Percentiles rank a stretch among this genome's conserved stretches.
Evolutionary conservation across 2,888 invertebrate species (phyloP).

Genomic region (Apocheima hispidaria): DNA sequence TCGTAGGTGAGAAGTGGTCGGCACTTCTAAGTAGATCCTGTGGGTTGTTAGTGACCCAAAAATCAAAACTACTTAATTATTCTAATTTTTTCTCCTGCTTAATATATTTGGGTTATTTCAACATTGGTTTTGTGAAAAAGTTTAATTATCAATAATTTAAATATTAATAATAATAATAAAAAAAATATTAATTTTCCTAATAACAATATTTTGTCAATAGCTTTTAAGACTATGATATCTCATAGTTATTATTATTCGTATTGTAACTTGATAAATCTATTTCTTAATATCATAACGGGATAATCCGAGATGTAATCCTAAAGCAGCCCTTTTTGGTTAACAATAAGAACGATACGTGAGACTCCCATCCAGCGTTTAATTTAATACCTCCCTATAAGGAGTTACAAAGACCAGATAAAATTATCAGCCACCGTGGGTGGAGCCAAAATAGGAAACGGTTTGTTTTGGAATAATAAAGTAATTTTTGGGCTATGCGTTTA

Average conservation of each 20-base stretch:
- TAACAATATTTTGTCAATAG: too few species aligned
- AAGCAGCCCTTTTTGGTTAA: conserved; percentile 10
- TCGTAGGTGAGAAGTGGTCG: conserved; percentile 14
- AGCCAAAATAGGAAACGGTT: conserved; percentile 7
- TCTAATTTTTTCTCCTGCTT: too few species aligned
- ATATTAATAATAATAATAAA: too few species aligned
- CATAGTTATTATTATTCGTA: too few species aligned
- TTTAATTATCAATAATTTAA: too few species aligned
- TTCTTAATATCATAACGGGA: conserved; percentile 3
- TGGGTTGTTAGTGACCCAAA: neutral
- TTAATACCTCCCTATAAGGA: conserved; percentile 19
- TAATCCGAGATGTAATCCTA: conserved; percentile 3
- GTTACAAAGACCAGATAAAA: conserved; percentile 4
- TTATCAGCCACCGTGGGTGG: conserved; percentile 16
- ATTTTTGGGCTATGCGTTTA: neutral
- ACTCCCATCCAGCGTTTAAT: neutral
- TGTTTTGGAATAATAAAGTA: conserved; percentile 14
- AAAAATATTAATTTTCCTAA: too few species aligned
- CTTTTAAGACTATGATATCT: too few species aligned
- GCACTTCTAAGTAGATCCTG: neutral
- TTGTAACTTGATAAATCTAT: conserved; percentile 7
- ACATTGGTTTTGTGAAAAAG: too few species aligned
- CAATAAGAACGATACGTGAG: conserved; percentile 20
- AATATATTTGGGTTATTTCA: too few species aligned
- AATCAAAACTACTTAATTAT: neutral